Evolutionary conservation across 2,888 invertebrate genomes (phyloP), one percentile per base, ranked within the genome.

Genomic region (Tromatobia lineatoria): DNA sequence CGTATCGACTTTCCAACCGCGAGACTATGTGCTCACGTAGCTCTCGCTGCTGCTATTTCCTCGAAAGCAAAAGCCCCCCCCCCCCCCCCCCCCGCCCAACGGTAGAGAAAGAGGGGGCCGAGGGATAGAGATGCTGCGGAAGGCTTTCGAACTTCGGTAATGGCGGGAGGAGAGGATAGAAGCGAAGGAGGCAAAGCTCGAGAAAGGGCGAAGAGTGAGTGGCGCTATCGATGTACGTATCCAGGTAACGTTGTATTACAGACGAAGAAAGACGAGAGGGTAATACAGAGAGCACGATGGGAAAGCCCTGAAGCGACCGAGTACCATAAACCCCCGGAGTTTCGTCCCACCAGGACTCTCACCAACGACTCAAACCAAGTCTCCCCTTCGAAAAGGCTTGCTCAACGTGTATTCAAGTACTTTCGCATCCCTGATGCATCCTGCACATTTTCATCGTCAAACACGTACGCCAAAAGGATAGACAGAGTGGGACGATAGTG

Each of bases 1-100:
- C 54, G 50, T 77, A 85, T 85, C 79, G 76, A 80, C 83, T 74
- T 80, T 74, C 57, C 80, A 80, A 74, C 74, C 67, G 34, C 57
- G 61, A 69, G 42, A 47, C 66, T 59, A 42, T 74, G 47, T 59
- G 69, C 57, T 66, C 71, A 18, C 64, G 59, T 77, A 82, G 71
- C 66, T 67, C 29, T 67, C 29, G 47, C 15, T 34, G 54, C 77
- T 57, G 64, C 67, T 50, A 64, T 77, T 77, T 64, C 73, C 77
- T 29, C n/a, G 57, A 71, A 66, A 61, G 66, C 76, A 71, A 69
- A 64, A 50, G 66, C 10, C 10, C 38, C 38, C 38, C 10, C 0
- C 8, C 2, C 38, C 38, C 38, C 38, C 7, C 10, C 38, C 10
- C 38, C 10, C 29, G 29, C 7, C 38, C 1, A 8, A 2, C 10